Evolutionary conservation across 2,888 invertebrate species (phyloP).

Genomic region (Netelia fuscicornis): DNA sequence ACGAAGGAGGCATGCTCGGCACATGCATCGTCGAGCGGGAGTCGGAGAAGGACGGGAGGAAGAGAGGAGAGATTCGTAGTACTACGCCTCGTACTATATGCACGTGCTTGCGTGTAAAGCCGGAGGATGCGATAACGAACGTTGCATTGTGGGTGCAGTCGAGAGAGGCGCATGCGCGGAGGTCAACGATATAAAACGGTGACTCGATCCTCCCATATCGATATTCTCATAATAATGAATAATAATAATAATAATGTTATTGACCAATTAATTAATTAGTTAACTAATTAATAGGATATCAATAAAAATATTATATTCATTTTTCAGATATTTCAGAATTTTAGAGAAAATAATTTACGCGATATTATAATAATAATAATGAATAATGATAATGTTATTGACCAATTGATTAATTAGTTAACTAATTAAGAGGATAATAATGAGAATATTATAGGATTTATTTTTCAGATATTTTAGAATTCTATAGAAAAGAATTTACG

Average conservation of each 20-base stretch:
- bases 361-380: neutral
- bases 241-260: slow-evolving; percentile 77
- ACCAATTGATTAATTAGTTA: no score
- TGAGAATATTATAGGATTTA: no score
- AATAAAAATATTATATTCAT: no score
- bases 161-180: slow-evolving; percentile 65
- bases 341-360: no score
- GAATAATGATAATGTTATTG: no score
- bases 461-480: no score
- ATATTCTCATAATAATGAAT: slow-evolving; percentile 68
- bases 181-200: slow-evolving; percentile 20
- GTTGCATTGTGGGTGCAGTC: slow-evolving; percentile 71
- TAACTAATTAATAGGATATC: no score
- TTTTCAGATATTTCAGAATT: no score
- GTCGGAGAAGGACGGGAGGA: slow-evolving; percentile 59
- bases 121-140: slow-evolving; percentile 76
- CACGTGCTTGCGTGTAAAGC: slow-evolving; percentile 79
- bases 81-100: slow-evolving; percentile 83
- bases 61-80: slow-evolving; percentile 76
- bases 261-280: slow-evolving; percentile 33
- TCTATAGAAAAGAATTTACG: no score
- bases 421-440: no score
- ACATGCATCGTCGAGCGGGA: neutral
- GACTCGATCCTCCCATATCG: neutral
- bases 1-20: slow-evolving; percentile 40